Base-by-base conservation (phyloP, 2,113 vertebrate genomes). In the Tichodroma muraria region DNA sequence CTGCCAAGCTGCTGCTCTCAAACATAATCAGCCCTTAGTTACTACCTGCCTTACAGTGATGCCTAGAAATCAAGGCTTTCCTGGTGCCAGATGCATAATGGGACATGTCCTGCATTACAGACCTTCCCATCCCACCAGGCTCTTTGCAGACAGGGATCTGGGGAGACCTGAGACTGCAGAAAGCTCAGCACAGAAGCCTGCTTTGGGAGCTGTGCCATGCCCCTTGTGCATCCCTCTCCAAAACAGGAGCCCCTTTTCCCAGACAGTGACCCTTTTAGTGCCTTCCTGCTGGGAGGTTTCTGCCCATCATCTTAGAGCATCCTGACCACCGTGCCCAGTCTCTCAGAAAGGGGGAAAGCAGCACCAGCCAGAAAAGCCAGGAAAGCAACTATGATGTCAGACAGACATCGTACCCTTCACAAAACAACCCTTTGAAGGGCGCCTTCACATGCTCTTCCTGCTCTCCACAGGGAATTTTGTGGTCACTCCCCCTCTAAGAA, bases 271-370 rank as follows among this genome's bases (percentile, higher is more conserved):
- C 13, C 6, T 25, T 45, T 42, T 21, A 27, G 50, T 35, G 44
- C 20, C 42, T 89, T 83, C 42, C 60, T 54, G 23, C 49, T 9
- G 27, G 33, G 31, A 73, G n/a, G 6, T 87, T 73, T 84, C 56
- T 22, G 10, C 66, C 17, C 5, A 9, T 66, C 27, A 15, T 5
- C 52, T 27, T 71, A 53, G 30, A 71, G 33, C 35, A 24, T 64
- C 49, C 61, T 76, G 11, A 20, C 9, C 53, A 57, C 57, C 0
- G 0, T 53, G 38, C 19, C 50, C 2, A 1, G 49, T 15, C 13
- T 45, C 25, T 49, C 33, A 20, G 31, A n/a, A 64, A 78, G 5
- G 4, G 9, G 11, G 9, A 61, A 44, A 92, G 21, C 52, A 71
- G 40, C 59, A 31, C 31, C 37, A 71, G 38, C 21, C 18, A 31